A percentile compares a stretch with the other conserved stretches of the same genome.
phyloP scores from a whole-genome alignment of 1,140 invertebrate genomes.

The Medauroidea extradentata region DNA sequence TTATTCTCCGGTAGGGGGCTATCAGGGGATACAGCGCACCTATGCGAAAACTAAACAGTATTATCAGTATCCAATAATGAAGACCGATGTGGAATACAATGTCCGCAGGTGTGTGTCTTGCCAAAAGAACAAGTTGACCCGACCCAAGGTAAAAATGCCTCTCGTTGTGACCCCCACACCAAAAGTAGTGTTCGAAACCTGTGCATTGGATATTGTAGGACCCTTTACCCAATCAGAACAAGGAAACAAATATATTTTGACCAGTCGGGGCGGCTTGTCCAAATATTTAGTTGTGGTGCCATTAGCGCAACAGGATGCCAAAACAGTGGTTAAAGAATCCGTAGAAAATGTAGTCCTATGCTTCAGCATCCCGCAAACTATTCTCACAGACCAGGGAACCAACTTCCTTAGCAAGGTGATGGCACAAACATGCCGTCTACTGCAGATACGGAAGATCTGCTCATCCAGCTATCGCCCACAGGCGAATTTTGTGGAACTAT shows the following conservation, averaged over 20 bases:
- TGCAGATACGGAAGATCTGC: conserved; percentile 29
- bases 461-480: conserved; percentile 26
- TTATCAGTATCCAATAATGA: conserved; percentile 33
- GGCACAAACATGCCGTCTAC: conserved; percentile 23
- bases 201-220: conserved; percentile 29
- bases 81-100: conserved; percentile 28
- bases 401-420: conserved; percentile 28
- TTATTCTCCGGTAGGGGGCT: conserved; percentile 26
- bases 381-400: conserved; percentile 34
- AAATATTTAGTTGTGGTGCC: conserved; percentile 27
- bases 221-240: background rate
- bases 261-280: conserved; percentile 31
- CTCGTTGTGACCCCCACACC: conserved; percentile 25
- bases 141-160: conserved; percentile 18
- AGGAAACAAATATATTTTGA: conserved; percentile 33
- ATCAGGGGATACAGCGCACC: conserved; percentile 32
- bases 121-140: conserved; percentile 33
- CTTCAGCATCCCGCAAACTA: conserved; percentile 29
- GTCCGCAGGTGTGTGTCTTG: conserved; percentile 33
- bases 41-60: conserved; percentile 28
- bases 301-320: conserved; percentile 25
- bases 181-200: conserved; percentile 13
- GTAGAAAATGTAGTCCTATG: conserved; percentile 28
- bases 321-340: conserved; percentile 26
- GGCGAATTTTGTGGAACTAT: conserved; percentile 29